A percentile compares a stretch with the other conserved stretches of the same genome.
Conservation (phyloP, 2,113 vertebrate genomes). For the Strigops habroptila region DNA sequence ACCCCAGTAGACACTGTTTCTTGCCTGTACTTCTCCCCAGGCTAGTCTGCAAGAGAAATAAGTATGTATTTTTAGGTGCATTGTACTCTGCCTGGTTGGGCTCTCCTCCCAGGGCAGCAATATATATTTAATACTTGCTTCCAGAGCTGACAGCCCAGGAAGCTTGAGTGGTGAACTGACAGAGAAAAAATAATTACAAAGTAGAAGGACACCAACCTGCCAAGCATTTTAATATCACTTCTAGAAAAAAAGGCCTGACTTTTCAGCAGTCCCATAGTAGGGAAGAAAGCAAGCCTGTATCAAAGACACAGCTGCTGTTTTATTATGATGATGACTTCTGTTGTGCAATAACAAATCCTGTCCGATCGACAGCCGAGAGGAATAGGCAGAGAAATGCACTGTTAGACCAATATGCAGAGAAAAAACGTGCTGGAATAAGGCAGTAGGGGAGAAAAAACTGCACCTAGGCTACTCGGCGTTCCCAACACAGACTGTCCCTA, state of each 20-base stretch:
- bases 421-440: background rate
- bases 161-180: conserved; percentile 1
- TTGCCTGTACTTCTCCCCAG: background rate
- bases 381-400: background rate
- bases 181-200: background rate
- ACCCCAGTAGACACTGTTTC: background rate
- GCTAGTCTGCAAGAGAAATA: conserved; percentile 17
- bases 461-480: background rate
- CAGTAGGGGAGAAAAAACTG: background rate
- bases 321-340: background rate
- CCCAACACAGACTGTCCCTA: background rate
- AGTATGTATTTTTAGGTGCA: conserved; percentile 40
- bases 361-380: background rate
- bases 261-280: background rate
- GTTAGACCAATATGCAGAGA: background rate
- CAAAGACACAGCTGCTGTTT: background rate
- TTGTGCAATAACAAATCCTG: background rate
- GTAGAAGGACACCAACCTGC: background rate
- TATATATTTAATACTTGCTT: conserved; percentile 37
- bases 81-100: background rate
- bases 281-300: background rate
- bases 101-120: background rate
- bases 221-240: background rate
- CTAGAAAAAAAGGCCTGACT: background rate
- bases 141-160: conserved; percentile 14